Percentiles rank a stretch among this genome's conserved stretches.
Evolutionary conservation across 1,140 invertebrate species (phyloP).

Genomic region (Gyrodactylus salaris): DNA sequence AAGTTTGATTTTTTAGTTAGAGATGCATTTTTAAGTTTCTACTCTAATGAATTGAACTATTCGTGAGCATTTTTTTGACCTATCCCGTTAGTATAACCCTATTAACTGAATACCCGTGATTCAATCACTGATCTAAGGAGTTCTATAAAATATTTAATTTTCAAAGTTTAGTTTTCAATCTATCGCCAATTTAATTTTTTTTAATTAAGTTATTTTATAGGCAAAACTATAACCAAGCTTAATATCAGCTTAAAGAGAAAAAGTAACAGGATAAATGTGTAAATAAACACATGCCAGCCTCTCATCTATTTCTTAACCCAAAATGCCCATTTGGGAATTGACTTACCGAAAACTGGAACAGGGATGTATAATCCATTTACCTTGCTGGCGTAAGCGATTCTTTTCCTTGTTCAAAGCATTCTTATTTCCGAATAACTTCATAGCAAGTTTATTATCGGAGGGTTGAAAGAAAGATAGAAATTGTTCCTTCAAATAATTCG

Average conservation of each 20-base stretch:
- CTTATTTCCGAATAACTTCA: slow-evolving; percentile 23
- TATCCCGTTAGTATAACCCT: too few species aligned
- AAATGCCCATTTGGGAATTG: not conserved
- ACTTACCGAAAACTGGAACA: slow-evolving; percentile 11
- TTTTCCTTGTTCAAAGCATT: slow-evolving; percentile 21
- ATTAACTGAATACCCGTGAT: too few species aligned
- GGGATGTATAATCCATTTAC: slow-evolving; percentile 22
- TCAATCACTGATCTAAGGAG: too few species aligned
- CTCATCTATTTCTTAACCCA: slow-evolving; percentile 17
- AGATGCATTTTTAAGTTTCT: too few species aligned
- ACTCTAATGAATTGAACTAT: too few species aligned
- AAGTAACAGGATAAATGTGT: not conserved
- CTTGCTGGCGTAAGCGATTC: slow-evolving; percentile 17
- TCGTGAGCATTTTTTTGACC: too few species aligned
- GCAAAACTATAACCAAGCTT: too few species aligned
- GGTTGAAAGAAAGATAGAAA: slow-evolving; percentile 21
- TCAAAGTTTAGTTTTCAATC: too few species aligned
- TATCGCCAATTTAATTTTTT: too few species aligned
- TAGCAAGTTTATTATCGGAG: slow-evolving; percentile 22
- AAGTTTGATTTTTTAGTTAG: too few species aligned
- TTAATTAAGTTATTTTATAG: too few species aligned
- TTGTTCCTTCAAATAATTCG: slow-evolving; percentile 15
- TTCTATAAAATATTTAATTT: too few species aligned
- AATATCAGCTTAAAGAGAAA: not conserved
- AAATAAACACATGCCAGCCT: not conserved